Conservation (phyloP, 2,888 invertebrate species). For the Rhagium mordax region DNA sequence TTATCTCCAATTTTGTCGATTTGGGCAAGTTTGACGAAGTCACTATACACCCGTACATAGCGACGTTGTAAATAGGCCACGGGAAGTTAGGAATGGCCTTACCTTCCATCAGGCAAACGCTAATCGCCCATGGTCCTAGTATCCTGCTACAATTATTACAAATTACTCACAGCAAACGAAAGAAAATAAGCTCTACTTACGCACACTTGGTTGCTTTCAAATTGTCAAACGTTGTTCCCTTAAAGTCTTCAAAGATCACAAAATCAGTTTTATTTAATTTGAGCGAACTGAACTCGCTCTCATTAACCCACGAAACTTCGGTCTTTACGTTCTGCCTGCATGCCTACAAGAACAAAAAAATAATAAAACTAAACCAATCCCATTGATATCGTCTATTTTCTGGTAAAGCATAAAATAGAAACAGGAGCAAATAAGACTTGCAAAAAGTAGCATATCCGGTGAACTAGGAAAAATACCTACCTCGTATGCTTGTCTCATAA, state of each 20-base stretch:
- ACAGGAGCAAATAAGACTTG: too few relatives aligned
- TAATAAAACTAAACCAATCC: neutral
- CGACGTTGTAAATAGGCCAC: constrained; percentile 85
- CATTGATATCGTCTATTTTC: neutral
- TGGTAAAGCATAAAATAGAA: too few relatives aligned
- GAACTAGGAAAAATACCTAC: constrained; percentile 64
- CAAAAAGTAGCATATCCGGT: neutral
- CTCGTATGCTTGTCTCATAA: constrained; percentile 76
- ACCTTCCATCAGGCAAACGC: constrained; percentile 81
- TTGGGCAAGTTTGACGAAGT: constrained; percentile 74
- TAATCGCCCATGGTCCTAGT: constrained; percentile 86
- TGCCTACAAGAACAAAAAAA: constrained; percentile 51
- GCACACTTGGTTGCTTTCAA: constrained; percentile 78
- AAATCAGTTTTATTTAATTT: constrained; percentile 79
- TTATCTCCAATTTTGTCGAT: constrained; percentile 73
- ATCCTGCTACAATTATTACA: constrained; percentile 74
- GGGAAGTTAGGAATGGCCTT: constrained; percentile 82
- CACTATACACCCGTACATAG: constrained; percentile 83
- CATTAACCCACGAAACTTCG: constrained; percentile 77
- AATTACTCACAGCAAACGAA: constrained; percentile 18
- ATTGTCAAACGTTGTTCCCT: constrained; percentile 80
- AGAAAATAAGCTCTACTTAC: constrained; percentile 73
- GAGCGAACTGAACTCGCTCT: constrained; percentile 73
- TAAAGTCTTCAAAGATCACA: constrained; percentile 85
- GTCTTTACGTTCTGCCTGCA: constrained; percentile 73